Base-by-base conservation (phyloP, 2,888 invertebrate genomes). In the Schizaphis graminum region DNA sequence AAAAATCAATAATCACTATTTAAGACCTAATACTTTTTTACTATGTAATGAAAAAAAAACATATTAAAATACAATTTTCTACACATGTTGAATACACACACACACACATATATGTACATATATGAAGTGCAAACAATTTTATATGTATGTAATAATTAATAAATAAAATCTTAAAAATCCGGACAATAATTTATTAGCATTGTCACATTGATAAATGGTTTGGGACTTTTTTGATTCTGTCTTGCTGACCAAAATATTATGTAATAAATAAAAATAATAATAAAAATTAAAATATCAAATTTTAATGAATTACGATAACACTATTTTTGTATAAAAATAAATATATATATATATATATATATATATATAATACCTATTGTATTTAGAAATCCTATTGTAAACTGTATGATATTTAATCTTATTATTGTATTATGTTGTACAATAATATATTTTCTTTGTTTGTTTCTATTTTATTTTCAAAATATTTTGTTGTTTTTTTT, bases 271-370 rank as follows among this genome's bases (percentile, higher is more conserved):
- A 57, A 56, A 57, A 91, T n/a, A 47, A 91, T 13, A 44, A 49
- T 35, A 4, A 61, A 44, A 90, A n/a, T 26, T 2, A 24, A 47
- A 92, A 49, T 67, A 92, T 92, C 61, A 67, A 87, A 67, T 87
- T 88, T 67, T 88, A 67, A 87, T 35, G 67, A 49, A 35, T 92
- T 35, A 87, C 47, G 1, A 49, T 49, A 61, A 67, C 2, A 92
- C 47, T 92, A 92, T 92, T 92, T 92, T 92, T 92, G 61, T 92
- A 92, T 28, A 92, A 67, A 92, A 41, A 91, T n/a, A 84, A 44
- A 77, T 49, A 44, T 44, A 44, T 21, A 56, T 21, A 56, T 41
- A 67, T n/a, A 67, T 41, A 53, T 21, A 85, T 35, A 41, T 53
- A 61, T 11, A 91, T 61, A n/a, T 86, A 44, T 85, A 91, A 61